A percentile compares a stretch with the other conserved stretches of the same genome.
Evolutionary conservation across 2,888 invertebrate species (phyloP).

Genomic region (Meliscaeva auricollis): DNA sequence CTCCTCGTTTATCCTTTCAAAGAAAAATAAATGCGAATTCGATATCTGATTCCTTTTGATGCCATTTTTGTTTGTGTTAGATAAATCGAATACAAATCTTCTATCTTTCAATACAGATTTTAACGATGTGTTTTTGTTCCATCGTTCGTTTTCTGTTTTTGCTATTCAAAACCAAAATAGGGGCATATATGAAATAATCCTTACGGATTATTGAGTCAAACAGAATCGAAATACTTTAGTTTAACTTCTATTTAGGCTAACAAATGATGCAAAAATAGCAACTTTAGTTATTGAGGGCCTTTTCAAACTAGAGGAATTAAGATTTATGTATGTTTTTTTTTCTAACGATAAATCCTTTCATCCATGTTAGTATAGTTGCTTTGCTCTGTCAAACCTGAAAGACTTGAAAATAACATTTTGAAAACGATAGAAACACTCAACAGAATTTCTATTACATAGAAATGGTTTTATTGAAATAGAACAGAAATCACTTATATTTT

Average conservation of each 20-base stretch:
- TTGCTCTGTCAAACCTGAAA: not conserved
- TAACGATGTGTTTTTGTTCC: constrained; percentile 26
- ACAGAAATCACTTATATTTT: no score
- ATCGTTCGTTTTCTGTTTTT: not conserved
- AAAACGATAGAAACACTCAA: no score
- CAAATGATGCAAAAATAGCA: constrained; percentile 11
- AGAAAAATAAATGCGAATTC: constrained; percentile 37
- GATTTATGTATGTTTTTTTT: not conserved
- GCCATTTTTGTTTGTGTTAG: constrained; percentile 25
- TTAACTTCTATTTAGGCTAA: not conserved
- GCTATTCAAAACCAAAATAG: constrained; percentile 28
- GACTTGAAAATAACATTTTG: not conserved
- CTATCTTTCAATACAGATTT: not conserved
- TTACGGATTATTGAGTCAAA: not conserved
- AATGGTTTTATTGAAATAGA: no score
- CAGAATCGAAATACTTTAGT: not conserved
- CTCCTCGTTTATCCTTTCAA: constrained; percentile 37
- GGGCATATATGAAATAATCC: constrained; percentile 5
- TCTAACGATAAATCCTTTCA: not conserved
- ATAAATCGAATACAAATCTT: constrained; percentile 27
- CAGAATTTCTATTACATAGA: no score
- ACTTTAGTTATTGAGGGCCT: not conserved
- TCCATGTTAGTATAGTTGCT: not conserved
- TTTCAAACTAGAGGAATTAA: not conserved
- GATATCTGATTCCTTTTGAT: constrained; percentile 56